Evolutionary conservation across 2,888 invertebrate species (phyloP), one percentile per base, ranked within the genome.

Genomic region (Spisula subtruncata): DNA sequence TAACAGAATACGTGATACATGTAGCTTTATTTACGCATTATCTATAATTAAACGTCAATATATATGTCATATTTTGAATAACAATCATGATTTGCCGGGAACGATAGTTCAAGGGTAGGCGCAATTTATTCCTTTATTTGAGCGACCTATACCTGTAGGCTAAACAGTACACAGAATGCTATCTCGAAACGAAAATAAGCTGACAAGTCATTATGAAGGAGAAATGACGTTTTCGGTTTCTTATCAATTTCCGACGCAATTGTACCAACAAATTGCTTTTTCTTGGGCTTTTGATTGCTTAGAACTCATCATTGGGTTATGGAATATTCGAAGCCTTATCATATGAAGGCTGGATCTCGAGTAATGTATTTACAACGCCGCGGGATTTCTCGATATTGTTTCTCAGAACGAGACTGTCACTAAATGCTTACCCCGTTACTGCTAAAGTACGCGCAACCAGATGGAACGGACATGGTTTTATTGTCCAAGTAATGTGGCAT

Each of bases 231-330:
- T 66, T 66, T 32, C 35, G 54, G 35, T 51, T 82, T 56, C 56
- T 51, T 35, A 82, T 82, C 56, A 54, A 82, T 82, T 82, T 82
- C 56, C 82, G 48, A 6, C 25, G 54, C 56, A 82, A 82, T 82
- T 51, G n/a, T 10, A 32, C 25, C 12, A 16, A 82, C 56, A 82
- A 82, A 82, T 82, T 82, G 56, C 82, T 54, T 54, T 82, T 82
- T 51, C 82, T 54, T 82, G 54, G 56, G 29, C 25, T 29, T 54
- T 51, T 0, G 35, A 56, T 48, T 29, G 56, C 25, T 82, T 32
- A 29, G 46, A 51, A 32, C 48, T 82, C 82, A n/a, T 51, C 41
- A 54, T n/a, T 48, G 51, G 20, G 25, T 56, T 82, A 20, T 29
- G 32, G 20, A 54, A 25, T 82, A 51, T 48, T 81, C 51, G 25